These are phyloP conservation scores for Lordiphosa andalusiaca DNA, from an alignment of 2,888 invertebrate species.

Conservation along the genomic window DNA sequence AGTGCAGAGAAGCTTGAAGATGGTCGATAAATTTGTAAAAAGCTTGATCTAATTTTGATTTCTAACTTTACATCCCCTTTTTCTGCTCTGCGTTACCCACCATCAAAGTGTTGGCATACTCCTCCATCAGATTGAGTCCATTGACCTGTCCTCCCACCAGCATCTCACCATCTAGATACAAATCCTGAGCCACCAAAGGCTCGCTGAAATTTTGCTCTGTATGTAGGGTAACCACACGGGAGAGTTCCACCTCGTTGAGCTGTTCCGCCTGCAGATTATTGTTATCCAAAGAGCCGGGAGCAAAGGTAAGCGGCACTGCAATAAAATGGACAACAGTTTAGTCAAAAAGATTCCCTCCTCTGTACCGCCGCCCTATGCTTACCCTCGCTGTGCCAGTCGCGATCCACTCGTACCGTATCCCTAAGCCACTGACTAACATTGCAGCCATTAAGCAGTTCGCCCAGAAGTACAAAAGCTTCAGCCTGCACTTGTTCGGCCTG, in stretches of 20 bases:
- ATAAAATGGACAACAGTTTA: neutral
- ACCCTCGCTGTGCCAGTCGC: constrained; percentile 59
- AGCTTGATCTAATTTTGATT: too few species aligned
- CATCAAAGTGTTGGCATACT: constrained; percentile 82
- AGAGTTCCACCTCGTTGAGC: constrained; percentile 81
- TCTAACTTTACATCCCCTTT: too few species aligned
- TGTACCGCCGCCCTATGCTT: constrained; percentile 10
- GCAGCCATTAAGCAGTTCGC: constrained; percentile 75
- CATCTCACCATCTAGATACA: constrained; percentile 74
- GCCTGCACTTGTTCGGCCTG: constrained; percentile 56
- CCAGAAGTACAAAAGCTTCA: constrained; percentile 62
- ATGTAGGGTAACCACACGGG: constrained; percentile 80
- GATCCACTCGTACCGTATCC: constrained; percentile 80
- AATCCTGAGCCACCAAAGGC: constrained; percentile 76
- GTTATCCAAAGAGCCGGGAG: constrained; percentile 79
- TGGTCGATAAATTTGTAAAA: too few species aligned
- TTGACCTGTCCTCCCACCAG: constrained; percentile 78
- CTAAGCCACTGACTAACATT: constrained; percentile 79
- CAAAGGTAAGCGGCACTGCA: constrained; percentile 80
- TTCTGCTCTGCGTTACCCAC: constrained; percentile 72
- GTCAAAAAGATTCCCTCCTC: too few species aligned
- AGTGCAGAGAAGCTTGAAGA: too few species aligned
- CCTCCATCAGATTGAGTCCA: constrained; percentile 78
- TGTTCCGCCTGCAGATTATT: constrained; percentile 78
- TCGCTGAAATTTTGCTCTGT: constrained; percentile 80